Evolutionary conservation across 2,797 vertebrate species (phyloP).

Genomic region (Lerista edwardsae): DNA sequence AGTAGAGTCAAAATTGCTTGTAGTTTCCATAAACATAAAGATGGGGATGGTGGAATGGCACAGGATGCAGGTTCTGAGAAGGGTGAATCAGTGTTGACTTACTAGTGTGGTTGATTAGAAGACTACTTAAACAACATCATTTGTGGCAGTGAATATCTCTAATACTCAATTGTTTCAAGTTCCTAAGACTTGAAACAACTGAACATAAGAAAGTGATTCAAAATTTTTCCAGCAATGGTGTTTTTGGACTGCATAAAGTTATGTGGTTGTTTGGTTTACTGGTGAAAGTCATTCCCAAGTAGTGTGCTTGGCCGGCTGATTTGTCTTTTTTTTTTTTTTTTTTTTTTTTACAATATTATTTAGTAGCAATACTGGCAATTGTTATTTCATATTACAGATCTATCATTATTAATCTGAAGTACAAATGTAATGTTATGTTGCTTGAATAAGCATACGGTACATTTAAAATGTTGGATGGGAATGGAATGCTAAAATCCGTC

Average conservation of each 20-base stretch:
- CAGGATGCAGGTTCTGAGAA: constrained; percentile 54
- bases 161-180: constrained; percentile 28
- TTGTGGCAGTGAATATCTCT: constrained; percentile 20
- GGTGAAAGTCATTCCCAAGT: constrained; percentile 31
- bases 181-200: constrained; percentile 34
- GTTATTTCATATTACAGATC: background rate
- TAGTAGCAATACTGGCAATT: background rate
- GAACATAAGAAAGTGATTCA: constrained; percentile 20
- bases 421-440: constrained; percentile 19
- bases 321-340: constrained; percentile 6
- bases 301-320: constrained; percentile 11
- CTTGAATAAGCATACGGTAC: constrained; percentile 18
- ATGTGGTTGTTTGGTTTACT: constrained; percentile 48
- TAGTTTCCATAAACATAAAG: constrained; percentile 43
- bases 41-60: constrained; percentile 37
- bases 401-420: background rate
- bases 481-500: constrained; percentile 36
- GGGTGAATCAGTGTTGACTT: constrained; percentile 37
- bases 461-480: constrained; percentile 20
- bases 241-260: constrained; percentile 53
- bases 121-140: constrained; percentile 30
- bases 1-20: constrained; percentile 51
- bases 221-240: constrained; percentile 49
- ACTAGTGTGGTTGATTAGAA: background rate
- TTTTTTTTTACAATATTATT: background rate